Evolutionary conservation across 2,888 invertebrate genomes (phyloP).

Genomic region (Dioctria rufipes): DNA sequence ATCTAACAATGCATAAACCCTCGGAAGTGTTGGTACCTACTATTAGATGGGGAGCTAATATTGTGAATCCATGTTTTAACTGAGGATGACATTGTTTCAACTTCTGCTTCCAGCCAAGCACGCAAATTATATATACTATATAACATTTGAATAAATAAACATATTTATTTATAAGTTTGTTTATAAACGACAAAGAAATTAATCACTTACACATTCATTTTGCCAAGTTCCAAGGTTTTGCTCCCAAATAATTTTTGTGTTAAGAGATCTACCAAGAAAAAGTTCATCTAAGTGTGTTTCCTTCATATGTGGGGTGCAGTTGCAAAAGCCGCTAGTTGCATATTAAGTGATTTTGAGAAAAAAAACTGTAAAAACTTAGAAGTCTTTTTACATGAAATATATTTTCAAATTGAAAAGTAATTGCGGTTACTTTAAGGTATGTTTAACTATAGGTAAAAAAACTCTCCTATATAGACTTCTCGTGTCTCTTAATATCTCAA

Average conservation of each 20-base stretch:
- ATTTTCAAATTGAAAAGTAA: too few species aligned
- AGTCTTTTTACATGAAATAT: too few species aligned
- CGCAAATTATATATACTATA: constrained; percentile 12
- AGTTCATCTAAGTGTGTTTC: too few species aligned
- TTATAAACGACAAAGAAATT: background rate
- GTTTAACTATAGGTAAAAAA: too few species aligned
- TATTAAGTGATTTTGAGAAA: too few species aligned
- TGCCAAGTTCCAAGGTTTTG: constrained; percentile 18
- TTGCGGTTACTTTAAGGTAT: too few species aligned
- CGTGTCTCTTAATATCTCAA: too few species aligned
- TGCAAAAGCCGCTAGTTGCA: too few species aligned
- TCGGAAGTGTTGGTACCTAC: background rate
- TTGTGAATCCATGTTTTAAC: constrained; percentile 12
- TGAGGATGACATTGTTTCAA: background rate
- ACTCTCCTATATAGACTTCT: too few species aligned
- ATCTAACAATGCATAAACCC: background rate
- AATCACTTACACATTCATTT: background rate
- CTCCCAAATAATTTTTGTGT: constrained; percentile 16
- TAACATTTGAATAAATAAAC: background rate
- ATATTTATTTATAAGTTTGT: too few species aligned
- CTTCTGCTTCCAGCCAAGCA: background rate
- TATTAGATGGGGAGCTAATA: background rate
- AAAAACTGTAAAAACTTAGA: too few species aligned
- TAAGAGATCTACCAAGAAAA: background rate
- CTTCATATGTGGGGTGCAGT: too few species aligned